Conservation (phyloP, 2,888 invertebrate genomes). For the Lasioglossum figueresi region DNA sequence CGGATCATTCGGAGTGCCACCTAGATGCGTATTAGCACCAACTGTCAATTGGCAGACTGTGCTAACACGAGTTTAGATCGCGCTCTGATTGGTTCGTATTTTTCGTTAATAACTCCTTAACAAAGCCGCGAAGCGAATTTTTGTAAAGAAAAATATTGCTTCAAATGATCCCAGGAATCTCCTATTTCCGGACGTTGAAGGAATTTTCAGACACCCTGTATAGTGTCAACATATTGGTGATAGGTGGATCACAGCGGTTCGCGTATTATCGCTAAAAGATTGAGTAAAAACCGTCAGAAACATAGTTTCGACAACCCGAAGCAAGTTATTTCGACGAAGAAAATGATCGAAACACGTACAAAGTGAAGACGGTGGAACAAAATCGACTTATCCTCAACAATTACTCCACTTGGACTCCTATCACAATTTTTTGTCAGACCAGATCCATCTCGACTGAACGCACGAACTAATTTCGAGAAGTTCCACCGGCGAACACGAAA, state of each 20-base stretch:
- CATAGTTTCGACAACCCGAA: neutral
- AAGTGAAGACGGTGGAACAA: neutral
- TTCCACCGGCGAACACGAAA: neutral
- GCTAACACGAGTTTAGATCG: too few relatives aligned
- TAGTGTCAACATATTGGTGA: too few relatives aligned
- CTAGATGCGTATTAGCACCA: too few relatives aligned
- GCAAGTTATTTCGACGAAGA: neutral
- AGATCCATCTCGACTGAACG: neutral
- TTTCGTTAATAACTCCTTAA: too few relatives aligned
- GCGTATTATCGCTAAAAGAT: neutral
- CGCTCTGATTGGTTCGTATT: too few relatives aligned
- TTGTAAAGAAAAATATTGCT: too few relatives aligned
- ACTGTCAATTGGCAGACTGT: too few relatives aligned
- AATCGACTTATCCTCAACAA: neutral
- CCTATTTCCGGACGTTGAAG: too few relatives aligned
- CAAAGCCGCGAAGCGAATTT: too few relatives aligned
- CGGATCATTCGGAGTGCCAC: too few relatives aligned
- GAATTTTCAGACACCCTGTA: too few relatives aligned
- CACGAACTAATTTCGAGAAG: slow-evolving; percentile 20
- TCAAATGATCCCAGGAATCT: too few relatives aligned
- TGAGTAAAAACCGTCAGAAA: neutral
- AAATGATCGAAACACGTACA: neutral
- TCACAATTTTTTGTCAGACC: neutral
- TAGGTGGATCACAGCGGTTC: neutral
- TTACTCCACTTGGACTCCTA: neutral